phyloP scores from a whole-genome alignment of 1,140 invertebrate species.

The Luehdorfia chinensis region DNA sequence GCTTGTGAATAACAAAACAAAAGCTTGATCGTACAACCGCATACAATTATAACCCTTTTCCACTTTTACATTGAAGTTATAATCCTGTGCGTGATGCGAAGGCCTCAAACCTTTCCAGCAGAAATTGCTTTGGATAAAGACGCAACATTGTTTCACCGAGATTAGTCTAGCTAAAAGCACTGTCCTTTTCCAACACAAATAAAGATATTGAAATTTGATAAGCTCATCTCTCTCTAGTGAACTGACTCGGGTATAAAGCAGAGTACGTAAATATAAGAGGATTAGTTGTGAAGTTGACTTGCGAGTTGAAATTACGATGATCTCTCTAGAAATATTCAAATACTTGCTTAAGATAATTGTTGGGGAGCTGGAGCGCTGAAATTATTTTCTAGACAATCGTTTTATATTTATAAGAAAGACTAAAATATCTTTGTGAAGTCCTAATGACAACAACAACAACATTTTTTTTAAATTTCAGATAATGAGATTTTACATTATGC shows the following conservation, averaged over 20 bases:
- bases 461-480: too few relatives aligned
- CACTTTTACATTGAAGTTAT: constrained; percentile 13
- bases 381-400: background rate
- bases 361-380: background rate
- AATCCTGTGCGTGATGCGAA: too few relatives aligned
- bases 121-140: constrained; percentile 49
- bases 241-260: constrained; percentile 39
- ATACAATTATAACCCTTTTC: constrained; percentile 18
- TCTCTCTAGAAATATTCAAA: constrained; percentile 7
- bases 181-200: constrained; percentile 66
- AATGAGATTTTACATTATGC: too few relatives aligned
- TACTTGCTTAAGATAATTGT: constrained; percentile 4
- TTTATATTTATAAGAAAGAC: too few relatives aligned
- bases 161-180: constrained; percentile 56
- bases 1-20: constrained; percentile 14
- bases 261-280: constrained; percentile 35
- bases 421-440: too few relatives aligned
- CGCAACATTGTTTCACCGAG: constrained; percentile 64
- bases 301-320: constrained; percentile 13
- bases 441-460: too few relatives aligned
- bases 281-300: constrained; percentile 13
- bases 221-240: constrained; percentile 48
- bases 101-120: constrained; percentile 31
- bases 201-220: constrained; percentile 74
- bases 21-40: constrained; percentile 6